A percentile compares a stretch with the other conserved stretches of the same genome.
Conservation (phyloP, 2,888 invertebrate species). For the Piscicola geometra region DNA sequence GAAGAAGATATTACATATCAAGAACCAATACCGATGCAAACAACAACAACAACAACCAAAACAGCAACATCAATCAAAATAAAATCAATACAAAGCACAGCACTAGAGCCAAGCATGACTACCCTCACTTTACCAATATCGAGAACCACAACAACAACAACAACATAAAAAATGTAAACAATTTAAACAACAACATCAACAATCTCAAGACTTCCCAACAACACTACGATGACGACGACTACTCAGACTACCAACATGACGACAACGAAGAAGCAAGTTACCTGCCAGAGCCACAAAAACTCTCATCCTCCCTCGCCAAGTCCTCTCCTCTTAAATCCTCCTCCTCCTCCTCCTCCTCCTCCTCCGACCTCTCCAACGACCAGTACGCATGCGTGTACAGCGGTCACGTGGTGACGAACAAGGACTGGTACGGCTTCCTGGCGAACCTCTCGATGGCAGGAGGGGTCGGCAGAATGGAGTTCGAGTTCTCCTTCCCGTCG, state of each 20-base stretch:
- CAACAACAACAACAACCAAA: neutral
- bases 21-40: constrained; percentile 7
- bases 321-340: no score
- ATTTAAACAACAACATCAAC: neutral
- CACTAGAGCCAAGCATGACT: no score
- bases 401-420: constrained; percentile 40
- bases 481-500: constrained; percentile 41
- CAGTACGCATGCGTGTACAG: constrained; percentile 39
- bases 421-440: constrained; percentile 43
- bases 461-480: constrained; percentile 40
- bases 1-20: constrained; percentile 15
- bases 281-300: neutral
- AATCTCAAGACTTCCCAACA: neutral
- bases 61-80: constrained; percentile 10
- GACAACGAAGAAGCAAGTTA: neutral
- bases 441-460: constrained; percentile 41
- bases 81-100: neutral
- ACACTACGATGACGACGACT: neutral
- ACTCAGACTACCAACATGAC: neutral
- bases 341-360: neutral
- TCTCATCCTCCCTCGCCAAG: neutral
- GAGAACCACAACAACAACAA: constrained; percentile 3
- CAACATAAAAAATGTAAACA: neutral
- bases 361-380: neutral
- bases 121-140: neutral